phyloP scores from a whole-genome alignment of 2,888 invertebrate species.

The Mesoligia furuncula region DNA sequence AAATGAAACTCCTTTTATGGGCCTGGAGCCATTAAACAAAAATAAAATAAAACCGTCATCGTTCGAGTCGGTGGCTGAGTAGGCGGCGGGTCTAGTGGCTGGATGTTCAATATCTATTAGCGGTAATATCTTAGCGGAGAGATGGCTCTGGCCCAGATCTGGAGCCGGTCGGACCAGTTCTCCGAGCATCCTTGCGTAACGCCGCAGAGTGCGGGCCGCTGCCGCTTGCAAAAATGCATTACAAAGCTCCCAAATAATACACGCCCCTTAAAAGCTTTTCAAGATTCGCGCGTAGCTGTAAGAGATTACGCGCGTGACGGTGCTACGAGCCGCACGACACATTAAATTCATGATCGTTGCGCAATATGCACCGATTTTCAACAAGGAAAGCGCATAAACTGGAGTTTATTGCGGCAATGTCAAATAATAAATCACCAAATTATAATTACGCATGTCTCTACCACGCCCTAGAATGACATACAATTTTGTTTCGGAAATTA shows the following conservation, averaged over 20 bases:
- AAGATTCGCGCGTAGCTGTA: conserved; percentile 78
- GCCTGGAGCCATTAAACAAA: conserved; percentile 57
- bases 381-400: conserved; percentile 79
- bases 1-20: conserved; percentile 34
- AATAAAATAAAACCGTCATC: conserved; percentile 46
- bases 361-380: conserved; percentile 84
- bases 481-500: conserved; percentile 87
- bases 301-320: conserved; percentile 78
- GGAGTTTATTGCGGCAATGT: conserved; percentile 76
- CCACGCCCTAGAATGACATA: conserved; percentile 86
- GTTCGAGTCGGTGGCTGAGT: conserved; percentile 39
- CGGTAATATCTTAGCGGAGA: conserved; percentile 86
- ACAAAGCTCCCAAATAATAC: conserved; percentile 84
- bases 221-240: conserved; percentile 88
- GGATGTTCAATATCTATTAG: conserved; percentile 87
- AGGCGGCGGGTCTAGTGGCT: conserved; percentile 71
- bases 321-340: conserved; percentile 71
- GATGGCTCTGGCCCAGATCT: conserved; percentile 89
- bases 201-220: conserved; percentile 68
- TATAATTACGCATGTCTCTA: conserved; percentile 82
- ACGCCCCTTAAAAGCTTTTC: conserved; percentile 86
- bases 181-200: conserved; percentile 87
- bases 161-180: conserved; percentile 88
- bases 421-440: conserved; percentile 86
- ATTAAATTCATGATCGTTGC: conserved; percentile 78